Evolutionary conservation across 2,888 invertebrate genomes (phyloP), one percentile per base, ranked within the genome.

Genomic region (Tribolium freemani): DNA sequence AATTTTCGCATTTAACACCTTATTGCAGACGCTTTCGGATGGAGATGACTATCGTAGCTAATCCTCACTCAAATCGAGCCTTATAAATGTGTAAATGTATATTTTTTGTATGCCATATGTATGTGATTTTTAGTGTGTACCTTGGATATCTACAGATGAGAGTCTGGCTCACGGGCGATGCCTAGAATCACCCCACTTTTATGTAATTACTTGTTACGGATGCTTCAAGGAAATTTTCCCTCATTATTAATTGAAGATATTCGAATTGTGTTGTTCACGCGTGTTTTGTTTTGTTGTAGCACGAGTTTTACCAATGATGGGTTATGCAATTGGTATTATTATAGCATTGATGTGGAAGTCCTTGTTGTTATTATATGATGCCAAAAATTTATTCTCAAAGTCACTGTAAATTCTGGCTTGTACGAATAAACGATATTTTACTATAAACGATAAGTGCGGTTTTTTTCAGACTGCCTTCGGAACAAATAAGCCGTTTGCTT

Each of bases 51-150:
- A 51, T 30, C 50, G 10, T 63, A 63, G 56, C 63, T n/a, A 66
- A 57, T 20, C 44, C 38, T 16, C 67, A 54, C 31, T 38, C 63
- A 67, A 38, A 48, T 67, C 72, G 69, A 73, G 72, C 72, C 72
- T 73, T 73, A 73, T 69, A 58, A 72, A 60, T 67, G 69, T 72
- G 69, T 72, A 72, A 69, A 73, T 73, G 72, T 73, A 66, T 73
- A 73, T 73, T 73, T 74, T 74, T 73, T 74, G 72, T 72, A 69
- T 68, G 61, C 60, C 69, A 44, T 58, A 46, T 61, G 50, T 58
- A 68, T 50, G 74, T 64, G 74, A 74, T 54, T 95, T 31, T 38
- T 68, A 50, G 57, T 57, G 68, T 68, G 56, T 67, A 67, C 44
- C n/a, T 51, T 16, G 16, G 1, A 26, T 61, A 6, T 48, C 1